Evolutionary conservation across 1,140 invertebrate species (phyloP), one percentile per base, ranked within the genome.

Genomic region (Babylonia areolata): DNA sequence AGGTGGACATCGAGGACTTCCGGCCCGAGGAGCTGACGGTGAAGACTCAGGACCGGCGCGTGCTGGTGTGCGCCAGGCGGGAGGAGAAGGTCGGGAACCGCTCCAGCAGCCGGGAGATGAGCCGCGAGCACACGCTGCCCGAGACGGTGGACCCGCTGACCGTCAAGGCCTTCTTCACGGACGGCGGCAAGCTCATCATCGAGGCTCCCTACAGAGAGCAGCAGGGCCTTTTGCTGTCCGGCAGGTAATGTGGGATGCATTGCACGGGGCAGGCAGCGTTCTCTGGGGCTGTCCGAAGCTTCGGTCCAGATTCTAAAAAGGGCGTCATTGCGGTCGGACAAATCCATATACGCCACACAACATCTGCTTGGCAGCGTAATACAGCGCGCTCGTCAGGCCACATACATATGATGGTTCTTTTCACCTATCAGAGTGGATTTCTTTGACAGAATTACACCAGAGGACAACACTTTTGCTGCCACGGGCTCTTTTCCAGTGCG

Each of bases 121-220:
- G 91, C 51, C 88, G 92, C 33, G 92, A 94, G 85, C 93, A 92
- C 85, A 90, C 91, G 75, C 86, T 94, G 28, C 94, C 94, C 0
- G 92, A 93, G 28, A 91, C 90, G 31, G 94, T 94, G 35, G 93
- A 94, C 87, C 93, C 94, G 20, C 88, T 92, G 80, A 88, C 90
- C 11, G 92, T 94, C 5, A 94, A 93, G 83, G 93, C 93, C 20
- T 93, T 91, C 86, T 91, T 94, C 87, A 93, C 93, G 0, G 93
- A 93, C 73, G 89, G 90, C 37, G 92, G 92, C 35, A 93, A 92
- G 75, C 91, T 94, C 28, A 87, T 94, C 37, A 87, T 94, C 0
- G 94, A 94, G 88, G 94, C 94, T 1, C 92, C 93, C 3, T 91
- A 91, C 42, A 83, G 87, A 75, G 80, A 84, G 2, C 39, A n/a